Evolutionary conservation across 2,888 invertebrate species (phyloP).

Genomic region (Euphydryas editha): DNA sequence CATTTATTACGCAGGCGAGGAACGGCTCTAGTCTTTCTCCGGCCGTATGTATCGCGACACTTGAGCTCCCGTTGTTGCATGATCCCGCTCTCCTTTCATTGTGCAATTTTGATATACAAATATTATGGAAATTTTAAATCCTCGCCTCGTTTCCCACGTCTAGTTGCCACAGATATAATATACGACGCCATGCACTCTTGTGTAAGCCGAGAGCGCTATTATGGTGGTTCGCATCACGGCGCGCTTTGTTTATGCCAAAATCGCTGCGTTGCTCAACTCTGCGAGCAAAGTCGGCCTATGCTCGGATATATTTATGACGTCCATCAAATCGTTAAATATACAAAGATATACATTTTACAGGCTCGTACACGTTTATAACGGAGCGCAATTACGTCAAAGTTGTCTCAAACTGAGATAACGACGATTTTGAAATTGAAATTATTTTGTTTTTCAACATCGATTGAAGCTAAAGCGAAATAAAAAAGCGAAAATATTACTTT

Average conservation of each 20-base stretch:
- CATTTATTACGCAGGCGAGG: neutral
- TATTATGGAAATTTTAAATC: constrained; percentile 75
- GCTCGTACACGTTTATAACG: neutral
- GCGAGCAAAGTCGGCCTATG: constrained; percentile 20
- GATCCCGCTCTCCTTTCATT: constrained; percentile 50
- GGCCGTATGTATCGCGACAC: constrained; percentile 21
- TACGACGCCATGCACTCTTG: constrained; percentile 62
- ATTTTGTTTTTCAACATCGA: no score
- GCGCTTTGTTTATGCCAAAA: constrained; percentile 48
- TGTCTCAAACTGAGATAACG: no score
- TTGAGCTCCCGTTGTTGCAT: constrained; percentile 31
- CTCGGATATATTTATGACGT: constrained; percentile 16
- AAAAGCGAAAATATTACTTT: no score
- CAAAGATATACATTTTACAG: neutral
- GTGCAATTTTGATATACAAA: constrained; percentile 69
- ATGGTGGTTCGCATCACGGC: constrained; percentile 61
- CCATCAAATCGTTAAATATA: constrained; percentile 7
- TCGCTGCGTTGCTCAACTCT: constrained; percentile 45
- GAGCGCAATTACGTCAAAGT: no score
- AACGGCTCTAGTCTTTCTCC: neutral
- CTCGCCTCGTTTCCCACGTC: constrained; percentile 68
- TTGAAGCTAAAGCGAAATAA: no score
- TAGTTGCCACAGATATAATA: constrained; percentile 65
- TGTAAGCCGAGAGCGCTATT: constrained; percentile 53
- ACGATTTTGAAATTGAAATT: no score